Evolutionary conservation across 1,140 invertebrate genomes (phyloP), one percentile per base, ranked within the genome.

Genomic region (Drosophila lowei): DNA sequence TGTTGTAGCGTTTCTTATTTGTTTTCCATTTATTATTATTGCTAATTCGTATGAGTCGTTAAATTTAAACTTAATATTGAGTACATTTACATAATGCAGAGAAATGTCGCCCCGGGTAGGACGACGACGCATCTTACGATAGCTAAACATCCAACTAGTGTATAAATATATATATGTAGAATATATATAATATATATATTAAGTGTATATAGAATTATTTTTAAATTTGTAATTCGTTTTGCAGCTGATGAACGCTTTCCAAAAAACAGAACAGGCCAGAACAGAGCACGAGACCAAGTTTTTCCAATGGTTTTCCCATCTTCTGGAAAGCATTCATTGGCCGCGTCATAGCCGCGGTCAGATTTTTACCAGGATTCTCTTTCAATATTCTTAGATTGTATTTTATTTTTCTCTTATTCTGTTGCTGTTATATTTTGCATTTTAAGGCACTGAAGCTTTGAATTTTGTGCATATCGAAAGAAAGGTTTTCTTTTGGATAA

Each of bases 391-490:
- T 47, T 23, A 70, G 66, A 70, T 61, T 55, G 15, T 70, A 52
- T 54, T 60, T 6, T 18, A 16, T 38, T 47, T 55, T 46, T 53
- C 1, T 60, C 13, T 43, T 25, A n/a, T 56, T 61, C 42, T 50
- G 42, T 25, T 54, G 34, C 57, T 64, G 30, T 74, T 78, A 25
- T 25, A 25, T 25, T 25, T 25, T 81, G 86, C 86, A 72, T 89
- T 38, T 38, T 89, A 89, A 89, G 86, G 86, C 86, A 89, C 86
- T 89, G 80, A 89, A 89, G 80, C 85, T 76, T 79, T 76, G 67
- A 89, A 89, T 89, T 89, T 89, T 89, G 80, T 85, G 85, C 85
- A 85, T 86, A 52, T 76, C 58, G 59, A 89, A 89, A 79, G 72
- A 64, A 76, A 72, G 44, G 58, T 71, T 46, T 48, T 34, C 67